Base-by-base conservation (phyloP, 2,113 vertebrate genomes). In the Phalacrocorax pelagicus region DNA sequence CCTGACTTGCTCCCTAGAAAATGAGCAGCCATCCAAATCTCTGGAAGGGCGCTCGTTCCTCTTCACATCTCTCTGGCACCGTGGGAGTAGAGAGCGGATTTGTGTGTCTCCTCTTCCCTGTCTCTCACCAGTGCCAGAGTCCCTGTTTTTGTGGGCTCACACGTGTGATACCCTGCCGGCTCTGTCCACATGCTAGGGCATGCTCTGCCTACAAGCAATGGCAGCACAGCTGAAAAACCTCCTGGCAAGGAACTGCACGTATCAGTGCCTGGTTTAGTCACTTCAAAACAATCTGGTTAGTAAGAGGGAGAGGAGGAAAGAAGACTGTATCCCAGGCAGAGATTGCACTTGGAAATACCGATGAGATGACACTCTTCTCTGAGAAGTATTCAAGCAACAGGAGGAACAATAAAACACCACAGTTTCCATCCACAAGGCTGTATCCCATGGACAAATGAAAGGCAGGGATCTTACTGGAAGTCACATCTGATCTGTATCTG, bases 221-320 rank as follows among this genome's bases (percentile, higher is more conserved):
- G 82, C 86, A 96, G 67, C 1, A 1, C 63, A 49, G 83, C 62
- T 80, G 90, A 57, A 75, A 79, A 90, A 58, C 62, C 81, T 94
- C 70, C 89, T 81, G 81, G 93, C 94, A 72, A 87, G 87, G 92
- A 94, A 91, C 91, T 54, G 77, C 59, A 71, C 4, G 4, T 83
- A 83, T 95, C 75, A 46, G 22, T 10, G 38, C 89, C 86, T 55
- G 21, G 15, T 86, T 95, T 96, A 97, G 94, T 95, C 94, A 96
- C 92, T 69, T 85, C 69, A 52, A 94, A 97, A 96, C 94, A 92
- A 97, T 96, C 92, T 61, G 30, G 81, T 91, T 91, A 55, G 79
- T 79, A 79, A 93, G 70, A 88, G 78, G 30, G 86, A 86, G 94
- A 96, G 66, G 22, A 82, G 61, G 81, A 81, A 96, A 66, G 92